Conservation (phyloP, 2,113 vertebrate genomes). For the Myanophis thanlyinensis region DNA sequence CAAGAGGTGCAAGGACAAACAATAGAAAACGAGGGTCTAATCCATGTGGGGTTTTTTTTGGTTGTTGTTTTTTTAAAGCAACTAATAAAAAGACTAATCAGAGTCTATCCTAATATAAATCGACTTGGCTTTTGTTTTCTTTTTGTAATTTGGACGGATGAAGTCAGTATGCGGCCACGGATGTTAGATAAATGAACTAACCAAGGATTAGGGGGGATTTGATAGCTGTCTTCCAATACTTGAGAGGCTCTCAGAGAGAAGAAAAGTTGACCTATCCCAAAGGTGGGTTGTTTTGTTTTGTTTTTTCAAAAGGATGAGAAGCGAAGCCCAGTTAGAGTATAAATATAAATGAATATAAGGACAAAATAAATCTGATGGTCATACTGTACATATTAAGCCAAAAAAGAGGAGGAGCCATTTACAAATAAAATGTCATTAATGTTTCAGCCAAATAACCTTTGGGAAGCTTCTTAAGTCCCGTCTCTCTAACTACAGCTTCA, state of each 20-base stretch:
- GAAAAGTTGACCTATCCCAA: too few species aligned
- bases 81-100: background rate
- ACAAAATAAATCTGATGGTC: too few species aligned
- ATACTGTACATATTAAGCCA: background rate
- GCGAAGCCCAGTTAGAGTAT: too few species aligned
- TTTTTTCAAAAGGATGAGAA: too few species aligned
- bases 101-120: slow-evolving; percentile 20
- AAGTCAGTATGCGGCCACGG: too few species aligned
- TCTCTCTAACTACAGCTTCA: slow-evolving; percentile 33
- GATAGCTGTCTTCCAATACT: too few species aligned
- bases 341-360: too few species aligned
- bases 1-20: background rate
- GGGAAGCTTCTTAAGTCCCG: background rate
- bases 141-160: background rate
- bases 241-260: too few species aligned
- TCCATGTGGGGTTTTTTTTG: background rate
- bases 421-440: background rate
- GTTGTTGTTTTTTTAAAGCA: background rate
- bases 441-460: background rate
- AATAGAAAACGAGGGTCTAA: background rate
- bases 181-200: too few species aligned
- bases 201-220: too few species aligned
- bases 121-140: slow-evolving; percentile 34
- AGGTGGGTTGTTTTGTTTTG: too few species aligned
- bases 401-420: background rate